Conservation (phyloP, 2,797 vertebrate genomes). For the Cyclura pinguis region DNA sequence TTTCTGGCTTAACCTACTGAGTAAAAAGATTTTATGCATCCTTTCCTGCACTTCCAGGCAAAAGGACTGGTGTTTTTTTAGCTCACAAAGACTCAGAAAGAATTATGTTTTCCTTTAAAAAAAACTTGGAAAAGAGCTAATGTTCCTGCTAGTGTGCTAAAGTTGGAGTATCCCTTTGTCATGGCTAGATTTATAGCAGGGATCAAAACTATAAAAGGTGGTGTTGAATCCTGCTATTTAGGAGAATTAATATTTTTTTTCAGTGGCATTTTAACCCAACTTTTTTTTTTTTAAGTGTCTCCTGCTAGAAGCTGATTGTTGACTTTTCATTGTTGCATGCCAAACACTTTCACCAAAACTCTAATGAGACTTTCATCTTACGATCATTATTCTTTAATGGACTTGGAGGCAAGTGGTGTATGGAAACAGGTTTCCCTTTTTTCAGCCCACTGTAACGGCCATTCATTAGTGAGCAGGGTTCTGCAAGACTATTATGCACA, state of each 20-base stretch:
- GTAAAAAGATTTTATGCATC: slow-evolving; percentile 38
- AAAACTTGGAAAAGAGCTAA: slow-evolving; percentile 73
- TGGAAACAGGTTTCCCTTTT: slow-evolving; percentile 78
- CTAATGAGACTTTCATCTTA: slow-evolving; percentile 83
- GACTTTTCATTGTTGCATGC: slow-evolving; percentile 82
- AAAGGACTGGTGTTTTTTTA: slow-evolving; percentile 64
- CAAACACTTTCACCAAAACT: slow-evolving; percentile 83
- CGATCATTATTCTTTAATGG: slow-evolving; percentile 84
- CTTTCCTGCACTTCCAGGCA: slow-evolving; percentile 59
- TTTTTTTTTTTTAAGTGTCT: slow-evolving; percentile 79
- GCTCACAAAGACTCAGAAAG: slow-evolving; percentile 66
- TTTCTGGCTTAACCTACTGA: slow-evolving; percentile 20
- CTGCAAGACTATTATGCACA: slow-evolving; percentile 79
- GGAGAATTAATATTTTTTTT: slow-evolving; percentile 82
- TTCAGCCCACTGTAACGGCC: slow-evolving; percentile 72
- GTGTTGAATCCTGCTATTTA: slow-evolving; percentile 84
- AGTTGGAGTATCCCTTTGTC: slow-evolving; percentile 81
- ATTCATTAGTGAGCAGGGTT: slow-evolving; percentile 76
- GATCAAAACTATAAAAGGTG: slow-evolving; percentile 84
- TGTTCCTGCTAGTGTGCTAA: slow-evolving; percentile 77
- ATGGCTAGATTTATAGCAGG: slow-evolving; percentile 81
- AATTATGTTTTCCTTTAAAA: slow-evolving; percentile 59
- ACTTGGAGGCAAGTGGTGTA: slow-evolving; percentile 77
- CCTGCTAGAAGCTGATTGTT: slow-evolving; percentile 83
- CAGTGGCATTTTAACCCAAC: slow-evolving; percentile 80